A percentile compares a stretch with the other conserved stretches of the same genome.
These are phyloP conservation scores for Troglohyphantes excavatus DNA, from an alignment of 2,888 invertebrate species.

Conservation along the genomic window DNA sequence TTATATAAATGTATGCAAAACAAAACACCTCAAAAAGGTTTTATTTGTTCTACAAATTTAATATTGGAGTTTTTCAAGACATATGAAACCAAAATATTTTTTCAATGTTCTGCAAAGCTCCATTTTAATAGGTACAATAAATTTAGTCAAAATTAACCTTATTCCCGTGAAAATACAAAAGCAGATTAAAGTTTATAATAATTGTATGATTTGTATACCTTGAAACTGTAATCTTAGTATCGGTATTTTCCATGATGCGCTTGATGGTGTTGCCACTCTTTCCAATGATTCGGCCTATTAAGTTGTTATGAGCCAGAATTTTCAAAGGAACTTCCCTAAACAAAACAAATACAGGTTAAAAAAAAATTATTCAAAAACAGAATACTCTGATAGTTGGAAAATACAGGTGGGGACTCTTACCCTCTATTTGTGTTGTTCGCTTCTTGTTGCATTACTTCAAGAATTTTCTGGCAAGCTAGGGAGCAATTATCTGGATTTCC, in stretches of 20 bases:
- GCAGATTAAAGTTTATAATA: no score
- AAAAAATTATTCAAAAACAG: neutral
- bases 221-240: slow-evolving; percentile 97
- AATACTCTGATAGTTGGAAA: neutral
- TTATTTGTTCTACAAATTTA: no score
- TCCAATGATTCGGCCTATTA: slow-evolving; percentile 98
- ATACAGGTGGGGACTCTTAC: no score
- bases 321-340: slow-evolving; percentile 89
- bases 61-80: no score
- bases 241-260: slow-evolving; percentile 97
- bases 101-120: no score
- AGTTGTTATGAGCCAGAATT: slow-evolving; percentile 97
- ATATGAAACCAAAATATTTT: no score
- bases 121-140: no score
- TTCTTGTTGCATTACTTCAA: slow-evolving; percentile 98
- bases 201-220: slow-evolving; percentile 83
- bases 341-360: neutral
- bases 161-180: no score
- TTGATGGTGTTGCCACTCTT: slow-evolving; percentile 98
- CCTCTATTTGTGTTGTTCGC: slow-evolving; percentile 88
- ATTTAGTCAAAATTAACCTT: no score
- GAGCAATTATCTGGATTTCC: slow-evolving; percentile 99
- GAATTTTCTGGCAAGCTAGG: slow-evolving; percentile 97
- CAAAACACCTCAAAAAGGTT: no score
- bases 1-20: no score